Percentiles rank a stretch among this genome's conserved stretches.
Conservation (phyloP, 2,888 invertebrate species). For the Amphipyra tragopoginis region DNA sequence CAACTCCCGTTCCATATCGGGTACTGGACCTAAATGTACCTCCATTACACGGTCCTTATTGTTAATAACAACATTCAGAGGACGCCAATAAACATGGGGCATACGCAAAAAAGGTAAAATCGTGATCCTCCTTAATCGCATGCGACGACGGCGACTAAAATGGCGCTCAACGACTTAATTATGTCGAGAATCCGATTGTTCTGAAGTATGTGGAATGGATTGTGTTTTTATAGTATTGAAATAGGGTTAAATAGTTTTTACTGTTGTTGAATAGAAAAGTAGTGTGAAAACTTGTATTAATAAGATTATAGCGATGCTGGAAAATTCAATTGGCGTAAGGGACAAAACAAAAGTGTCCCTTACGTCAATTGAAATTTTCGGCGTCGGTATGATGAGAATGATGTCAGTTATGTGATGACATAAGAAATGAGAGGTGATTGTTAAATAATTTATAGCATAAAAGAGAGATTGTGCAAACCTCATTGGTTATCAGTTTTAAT, state of each 20-base stretch:
- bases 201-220: slow-evolving; percentile 20
- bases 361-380: no score
- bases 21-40: slow-evolving; percentile 30
- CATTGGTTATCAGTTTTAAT: no score
- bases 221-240: slow-evolving; percentile 28
- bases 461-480: no score
- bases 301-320: not conserved
- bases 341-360: no score
- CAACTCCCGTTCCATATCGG: slow-evolving; percentile 13
- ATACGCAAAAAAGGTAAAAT: slow-evolving; percentile 69
- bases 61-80: slow-evolving; percentile 63
- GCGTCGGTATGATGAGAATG: no score
- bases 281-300: not conserved
- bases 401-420: no score
- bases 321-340: no score
- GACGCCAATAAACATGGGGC: slow-evolving; percentile 48
- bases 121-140: slow-evolving; percentile 71
- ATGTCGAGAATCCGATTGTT: slow-evolving; percentile 50
- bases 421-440: no score
- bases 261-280: slow-evolving; percentile 20
- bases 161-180: slow-evolving; percentile 63
- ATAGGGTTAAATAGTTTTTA: slow-evolving; percentile 34
- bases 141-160: slow-evolving; percentile 64
- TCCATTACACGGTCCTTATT: slow-evolving; percentile 46
- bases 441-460: no score